phyloP scores from a whole-genome alignment of 2,888 invertebrate genomes.

The Hermaeophaga mercurialis region DNA sequence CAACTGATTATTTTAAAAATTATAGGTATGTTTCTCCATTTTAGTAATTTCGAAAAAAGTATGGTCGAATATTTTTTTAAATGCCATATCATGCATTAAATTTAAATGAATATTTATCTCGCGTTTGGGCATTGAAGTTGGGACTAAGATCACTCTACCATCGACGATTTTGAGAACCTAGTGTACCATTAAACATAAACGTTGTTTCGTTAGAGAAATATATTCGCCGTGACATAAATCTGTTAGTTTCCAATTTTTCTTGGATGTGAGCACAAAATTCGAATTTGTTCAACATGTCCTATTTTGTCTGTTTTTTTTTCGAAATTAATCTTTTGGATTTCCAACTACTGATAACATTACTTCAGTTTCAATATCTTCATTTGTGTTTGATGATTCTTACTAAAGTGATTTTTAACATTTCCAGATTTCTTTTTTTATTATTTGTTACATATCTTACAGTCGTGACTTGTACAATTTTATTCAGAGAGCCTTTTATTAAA shows the following conservation, averaged over 20 bases:
- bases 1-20: slow-evolving; percentile 2
- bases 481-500: no score
- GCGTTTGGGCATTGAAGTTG: not conserved
- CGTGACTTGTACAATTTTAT: no score
- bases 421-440: not conserved
- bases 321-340: not conserved
- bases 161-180: slow-evolving; percentile 2
- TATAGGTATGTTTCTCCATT: not conserved
- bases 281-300: slow-evolving; percentile 5
- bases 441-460: no score
- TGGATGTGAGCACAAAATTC: slow-evolving; percentile 9
- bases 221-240: not conserved
- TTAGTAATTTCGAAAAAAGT: not conserved
- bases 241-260: not conserved
- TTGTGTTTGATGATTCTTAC: no score
- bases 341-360: not conserved
- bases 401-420: no score
- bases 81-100: not conserved
- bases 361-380: not conserved
- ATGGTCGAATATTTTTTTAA: not conserved
- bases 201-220: slow-evolving; percentile 5
- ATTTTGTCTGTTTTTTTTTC: slow-evolving; percentile 1
- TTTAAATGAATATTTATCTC: slow-evolving; percentile 7
- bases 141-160: not conserved
- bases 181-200: not conserved